Percentiles rank a stretch among this genome's conserved stretches.
phyloP scores from a whole-genome alignment of 1,140 invertebrate genomes.

The Brachionus angularis region DNA sequence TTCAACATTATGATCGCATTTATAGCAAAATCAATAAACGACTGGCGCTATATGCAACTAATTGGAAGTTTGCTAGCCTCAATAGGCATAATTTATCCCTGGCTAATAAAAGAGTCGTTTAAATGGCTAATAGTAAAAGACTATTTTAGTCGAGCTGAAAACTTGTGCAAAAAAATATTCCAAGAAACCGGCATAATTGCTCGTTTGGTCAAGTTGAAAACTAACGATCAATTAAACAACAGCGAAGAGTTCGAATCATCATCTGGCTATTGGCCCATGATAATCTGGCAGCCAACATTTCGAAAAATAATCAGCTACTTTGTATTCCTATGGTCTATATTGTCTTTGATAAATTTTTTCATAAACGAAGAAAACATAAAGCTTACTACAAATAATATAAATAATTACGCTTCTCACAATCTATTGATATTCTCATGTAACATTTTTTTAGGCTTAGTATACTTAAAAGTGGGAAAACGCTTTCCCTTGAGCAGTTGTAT shows the following conservation, averaged over 20 bases:
- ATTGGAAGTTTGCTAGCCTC: slow-evolving; percentile 14
- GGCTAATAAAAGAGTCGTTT: slow-evolving; percentile 42
- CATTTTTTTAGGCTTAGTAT: neutral
- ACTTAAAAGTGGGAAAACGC: slow-evolving; percentile 35
- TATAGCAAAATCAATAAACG: slow-evolving; percentile 9
- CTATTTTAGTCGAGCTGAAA: slow-evolving; percentile 3
- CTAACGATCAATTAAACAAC: neutral
- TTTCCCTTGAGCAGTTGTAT: slow-evolving; percentile 6
- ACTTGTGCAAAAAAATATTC: slow-evolving; percentile 20
- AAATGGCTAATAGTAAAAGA: slow-evolving; percentile 30
- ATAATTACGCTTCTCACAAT: neutral
- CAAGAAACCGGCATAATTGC: too few species aligned
- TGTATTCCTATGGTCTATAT: slow-evolving; percentile 26
- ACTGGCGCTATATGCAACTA: slow-evolving; percentile 37
- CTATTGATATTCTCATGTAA: neutral
- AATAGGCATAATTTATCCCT: slow-evolving; percentile 25
- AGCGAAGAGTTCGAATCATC: neutral
- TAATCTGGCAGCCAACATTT: slow-evolving; percentile 15
- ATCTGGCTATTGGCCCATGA: neutral
- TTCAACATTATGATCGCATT: slow-evolving; percentile 7
- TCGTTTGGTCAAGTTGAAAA: slow-evolving; percentile 7
- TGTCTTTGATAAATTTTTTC: slow-evolving; percentile 12
- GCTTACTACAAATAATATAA: neutral
- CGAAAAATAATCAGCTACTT: slow-evolving; percentile 32
- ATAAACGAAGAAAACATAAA: slow-evolving; percentile 34